Evolutionary conservation across 2,797 vertebrate species (phyloP).

Genomic region (Amblyraja radiata): DNA sequence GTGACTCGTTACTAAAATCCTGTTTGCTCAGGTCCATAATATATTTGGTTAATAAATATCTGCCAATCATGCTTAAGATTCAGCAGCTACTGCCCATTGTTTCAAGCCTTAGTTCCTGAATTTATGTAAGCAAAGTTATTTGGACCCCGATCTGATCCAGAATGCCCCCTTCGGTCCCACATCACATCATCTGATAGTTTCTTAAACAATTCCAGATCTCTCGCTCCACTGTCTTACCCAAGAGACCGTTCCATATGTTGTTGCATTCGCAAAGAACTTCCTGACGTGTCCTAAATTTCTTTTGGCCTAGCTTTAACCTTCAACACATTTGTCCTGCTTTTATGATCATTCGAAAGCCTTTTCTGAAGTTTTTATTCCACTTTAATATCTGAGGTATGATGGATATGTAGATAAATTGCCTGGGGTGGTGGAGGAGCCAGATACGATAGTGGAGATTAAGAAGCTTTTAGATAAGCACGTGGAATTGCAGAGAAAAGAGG

Average conservation of each 20-base stretch:
- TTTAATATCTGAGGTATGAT: background rate
- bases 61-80: background rate
- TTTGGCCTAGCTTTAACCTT: background rate
- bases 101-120: background rate
- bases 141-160: background rate
- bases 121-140: background rate
- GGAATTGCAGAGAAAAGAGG: no score
- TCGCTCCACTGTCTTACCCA: background rate
- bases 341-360: background rate
- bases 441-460: no score
- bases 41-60: background rate
- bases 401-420: no score
- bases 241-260: background rate
- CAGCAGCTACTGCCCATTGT: background rate
- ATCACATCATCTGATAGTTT: background rate
- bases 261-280: background rate
- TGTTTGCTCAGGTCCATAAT: background rate
- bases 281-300: background rate
- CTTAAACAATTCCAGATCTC: background rate
- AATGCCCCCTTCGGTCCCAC: background rate
- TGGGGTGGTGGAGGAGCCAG: no score
- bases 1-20: background rate
- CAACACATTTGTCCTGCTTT: background rate
- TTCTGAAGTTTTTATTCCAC: background rate
- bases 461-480: no score